Percentiles rank a stretch among this genome's conserved stretches.
Evolutionary conservation across 2,113 vertebrate genomes (phyloP).

Genomic region (Girardinichthys multiradiatus): DNA sequence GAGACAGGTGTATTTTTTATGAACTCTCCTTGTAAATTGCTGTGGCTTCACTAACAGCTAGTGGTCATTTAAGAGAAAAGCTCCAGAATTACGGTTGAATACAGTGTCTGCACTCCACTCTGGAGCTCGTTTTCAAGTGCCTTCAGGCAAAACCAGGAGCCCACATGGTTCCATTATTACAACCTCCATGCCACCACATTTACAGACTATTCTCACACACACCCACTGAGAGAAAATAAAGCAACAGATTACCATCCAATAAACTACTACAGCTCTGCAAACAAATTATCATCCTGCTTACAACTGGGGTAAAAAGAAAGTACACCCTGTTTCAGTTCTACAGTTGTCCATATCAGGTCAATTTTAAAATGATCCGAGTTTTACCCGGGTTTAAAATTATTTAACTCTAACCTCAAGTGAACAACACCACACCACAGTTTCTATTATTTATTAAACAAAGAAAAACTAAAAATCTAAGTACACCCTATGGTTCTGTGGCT

Average conservation of each 20-base stretch:
- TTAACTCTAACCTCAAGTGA: too few species aligned
- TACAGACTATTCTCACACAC: not conserved
- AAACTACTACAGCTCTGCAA: not conserved
- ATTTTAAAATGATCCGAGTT: too few species aligned
- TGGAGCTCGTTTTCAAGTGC: slow-evolving; percentile 10
- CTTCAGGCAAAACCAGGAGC: slow-evolving; percentile 80
- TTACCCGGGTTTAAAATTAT: too few species aligned
- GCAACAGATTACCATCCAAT: not conserved
- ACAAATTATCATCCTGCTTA: not conserved
- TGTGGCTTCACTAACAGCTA: slow-evolving; percentile 81
- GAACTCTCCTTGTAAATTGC: slow-evolving; percentile 84
- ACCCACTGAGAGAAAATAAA: not conserved
- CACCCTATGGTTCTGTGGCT: too few species aligned
- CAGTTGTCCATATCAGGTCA: not conserved
- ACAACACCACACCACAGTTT: too few species aligned
- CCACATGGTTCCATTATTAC: slow-evolving; percentile 85
- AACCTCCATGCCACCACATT: slow-evolving; percentile 30
- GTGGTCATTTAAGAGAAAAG: slow-evolving; percentile 80
- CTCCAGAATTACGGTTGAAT: slow-evolving; percentile 83
- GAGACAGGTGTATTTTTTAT: slow-evolving; percentile 79
- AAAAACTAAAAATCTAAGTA: too few species aligned
- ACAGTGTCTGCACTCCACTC: slow-evolving; percentile 73
- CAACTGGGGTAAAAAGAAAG: too few species aligned
- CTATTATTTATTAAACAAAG: too few species aligned
- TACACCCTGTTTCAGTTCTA: not conserved